Evolutionary conservation across 23 tunicate genomes (phyloP).

Genomic region (Trididemnum nubilum): DNA sequence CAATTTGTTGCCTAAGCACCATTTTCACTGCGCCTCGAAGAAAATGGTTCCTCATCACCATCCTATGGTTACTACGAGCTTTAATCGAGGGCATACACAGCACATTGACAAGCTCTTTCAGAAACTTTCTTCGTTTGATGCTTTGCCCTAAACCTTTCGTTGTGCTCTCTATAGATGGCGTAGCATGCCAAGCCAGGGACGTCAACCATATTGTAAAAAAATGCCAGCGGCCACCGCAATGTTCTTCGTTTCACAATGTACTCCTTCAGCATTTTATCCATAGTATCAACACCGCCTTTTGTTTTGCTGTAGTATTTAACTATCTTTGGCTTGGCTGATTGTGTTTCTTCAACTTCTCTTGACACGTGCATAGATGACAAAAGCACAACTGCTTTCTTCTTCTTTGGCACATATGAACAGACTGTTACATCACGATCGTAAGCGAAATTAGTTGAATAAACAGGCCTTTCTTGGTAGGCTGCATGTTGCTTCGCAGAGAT

Average conservation of each 20-base stretch:
- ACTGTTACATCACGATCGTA: background rate
- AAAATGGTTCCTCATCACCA: background rate
- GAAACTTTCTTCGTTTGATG: background rate
- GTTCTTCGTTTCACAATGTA: too few relatives aligned
- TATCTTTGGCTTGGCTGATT: too few relatives aligned
- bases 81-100: too few relatives aligned
- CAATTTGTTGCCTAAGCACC: too few relatives aligned
- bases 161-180: background rate
- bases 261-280: background rate
- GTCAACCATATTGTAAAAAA: background rate
- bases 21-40: too few relatives aligned
- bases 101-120: too few relatives aligned
- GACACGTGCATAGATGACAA: too few relatives aligned
- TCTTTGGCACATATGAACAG: too few relatives aligned
- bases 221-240: background rate
- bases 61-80: background rate
- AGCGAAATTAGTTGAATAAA: background rate
- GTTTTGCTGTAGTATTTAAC: too few relatives aligned
- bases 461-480: background rate
- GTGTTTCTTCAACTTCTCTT: too few relatives aligned
- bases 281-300: too few relatives aligned
- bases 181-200: slow-evolving; percentile 1
- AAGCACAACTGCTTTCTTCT: too few relatives aligned
- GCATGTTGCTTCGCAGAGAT: background rate
- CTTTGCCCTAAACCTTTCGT: background rate